A percentile compares a stretch with the other conserved stretches of the same genome.
Conservation (phyloP, 2,797 vertebrate species). For the Phyllotis vaccarum region DNA sequence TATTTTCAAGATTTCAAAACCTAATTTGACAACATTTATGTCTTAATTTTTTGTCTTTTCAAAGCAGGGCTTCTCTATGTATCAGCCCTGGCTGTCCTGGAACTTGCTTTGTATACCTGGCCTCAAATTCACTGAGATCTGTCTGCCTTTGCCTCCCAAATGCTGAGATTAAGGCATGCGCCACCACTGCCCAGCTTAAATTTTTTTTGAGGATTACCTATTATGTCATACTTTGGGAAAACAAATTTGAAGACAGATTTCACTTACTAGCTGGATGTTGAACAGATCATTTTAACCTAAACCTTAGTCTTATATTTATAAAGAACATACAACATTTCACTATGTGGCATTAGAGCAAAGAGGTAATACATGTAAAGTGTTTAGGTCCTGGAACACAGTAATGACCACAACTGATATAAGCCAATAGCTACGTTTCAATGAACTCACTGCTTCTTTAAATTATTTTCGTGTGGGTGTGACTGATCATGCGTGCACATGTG, state of each 20-base stretch:
- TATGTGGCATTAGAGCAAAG: neutral
- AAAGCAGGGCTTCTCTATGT: neutral
- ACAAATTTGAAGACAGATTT: conserved; percentile 15
- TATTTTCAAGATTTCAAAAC: conserved; percentile 60
- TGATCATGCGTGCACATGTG: neutral
- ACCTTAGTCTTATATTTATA: neutral
- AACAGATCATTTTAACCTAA: conserved; percentile 14
- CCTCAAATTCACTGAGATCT: neutral
- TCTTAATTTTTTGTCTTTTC: neutral
- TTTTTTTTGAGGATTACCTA: neutral
- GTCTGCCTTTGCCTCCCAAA: neutral
- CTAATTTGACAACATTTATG: conserved; percentile 14
- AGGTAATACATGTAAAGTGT: neutral
- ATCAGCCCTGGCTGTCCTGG: neutral
- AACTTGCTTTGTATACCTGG: neutral
- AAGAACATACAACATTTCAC: neutral
- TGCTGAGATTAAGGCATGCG: neutral
- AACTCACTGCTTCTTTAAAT: neutral
- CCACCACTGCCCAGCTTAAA: neutral
- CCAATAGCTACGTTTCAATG: neutral
- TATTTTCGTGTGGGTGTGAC: too few relatives aligned
- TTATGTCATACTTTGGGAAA: neutral
- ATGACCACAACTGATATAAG: neutral
- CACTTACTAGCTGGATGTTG: neutral
- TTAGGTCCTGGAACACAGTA: neutral